Evolutionary conservation across 2,888 invertebrate species (phyloP).

Genomic region (Palloptera scutellata): DNA sequence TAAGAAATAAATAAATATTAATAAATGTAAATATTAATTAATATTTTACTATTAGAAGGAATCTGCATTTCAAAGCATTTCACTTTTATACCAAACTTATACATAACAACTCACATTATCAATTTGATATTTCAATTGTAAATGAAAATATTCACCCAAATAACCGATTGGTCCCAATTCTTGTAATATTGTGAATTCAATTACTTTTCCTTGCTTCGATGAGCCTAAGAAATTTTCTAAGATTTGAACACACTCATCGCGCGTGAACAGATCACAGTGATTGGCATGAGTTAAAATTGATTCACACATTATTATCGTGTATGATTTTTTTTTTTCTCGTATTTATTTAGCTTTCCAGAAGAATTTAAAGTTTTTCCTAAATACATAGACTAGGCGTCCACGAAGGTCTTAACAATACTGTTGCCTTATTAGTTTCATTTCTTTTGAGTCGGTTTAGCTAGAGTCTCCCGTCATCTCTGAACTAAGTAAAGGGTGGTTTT

Average conservation of each 20-base stretch:
- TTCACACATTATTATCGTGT: too few species aligned
- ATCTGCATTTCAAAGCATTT: not conserved
- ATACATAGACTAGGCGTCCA: too few species aligned
- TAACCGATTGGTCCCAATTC: conserved; percentile 50
- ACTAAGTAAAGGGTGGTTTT: too few species aligned
- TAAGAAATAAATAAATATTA: conserved; percentile 8
- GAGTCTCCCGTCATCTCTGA: too few species aligned
- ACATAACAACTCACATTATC: conserved; percentile 36
- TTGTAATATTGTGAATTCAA: conserved; percentile 43
- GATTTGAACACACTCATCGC: conserved; percentile 46
- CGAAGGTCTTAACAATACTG: too few species aligned
- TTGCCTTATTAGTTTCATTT: too few species aligned
- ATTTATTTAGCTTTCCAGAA: too few species aligned
- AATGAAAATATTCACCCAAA: conserved; percentile 55
- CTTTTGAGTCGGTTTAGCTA: too few species aligned
- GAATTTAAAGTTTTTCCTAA: too few species aligned
- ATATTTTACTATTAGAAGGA: not conserved
- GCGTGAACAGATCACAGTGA: conserved; percentile 45
- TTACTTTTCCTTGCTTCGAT: conserved; percentile 34
- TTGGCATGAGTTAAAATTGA: conserved; percentile 13
- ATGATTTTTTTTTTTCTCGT: too few species aligned
- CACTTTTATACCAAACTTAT: not conserved
- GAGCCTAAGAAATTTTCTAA: conserved; percentile 44
- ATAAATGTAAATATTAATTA: not conserved
- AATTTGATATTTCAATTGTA: conserved; percentile 45